Base-by-base conservation (phyloP, 2,888 invertebrate genomes). In the Brachypterus glaber region DNA sequence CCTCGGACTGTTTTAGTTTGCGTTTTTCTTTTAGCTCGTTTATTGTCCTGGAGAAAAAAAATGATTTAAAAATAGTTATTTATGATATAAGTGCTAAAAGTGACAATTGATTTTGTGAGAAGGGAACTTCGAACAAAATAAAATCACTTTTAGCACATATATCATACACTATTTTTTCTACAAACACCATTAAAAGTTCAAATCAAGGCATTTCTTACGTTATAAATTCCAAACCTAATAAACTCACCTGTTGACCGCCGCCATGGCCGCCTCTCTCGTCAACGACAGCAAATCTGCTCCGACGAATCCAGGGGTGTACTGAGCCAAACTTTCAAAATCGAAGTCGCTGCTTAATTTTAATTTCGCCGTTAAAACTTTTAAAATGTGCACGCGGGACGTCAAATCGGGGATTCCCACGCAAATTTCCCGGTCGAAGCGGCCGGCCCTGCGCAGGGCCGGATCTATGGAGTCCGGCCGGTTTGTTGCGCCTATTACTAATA, bases 401-500 rank as follows among this genome's bases (percentile, higher is more conserved):
- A 84, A 77, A 56, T 93, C 83, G 0, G 97, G 97, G 51, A 98
- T 95, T 33, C 95, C 95, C 35, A 98, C 69, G 31, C 82, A 78
- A 29, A 98, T 86, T 70, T 98, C 96, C 50, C 88, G 79, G 67
- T 93, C 95, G 57, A 97, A 91, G 24, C 96, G 77, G 1, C 93
- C 95, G 4, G 91, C 87, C 48, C 93, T 72, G 48, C 97, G 74
- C 38, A 98, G 67, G 5, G 92, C 89, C 15, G 93, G 89, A 65
- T 98, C 97, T 33, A 98, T 69, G 0, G 85, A 72, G 64, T 97
- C 96, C 0, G 91, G 88, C 41, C 90, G 77, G 62, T 90, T 95
- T 21, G 97, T 96, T 1, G 97, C 93, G n/a, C 92, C 97, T 54
- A 98, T 78, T 11, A 98, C 82, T 41, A 96, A 63, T 2, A 91